Evolutionary conservation across 2,113 vertebrate genomes (phyloP), one percentile per base, ranked within the genome.

Genomic region (Rhabdornis inornatus): DNA sequence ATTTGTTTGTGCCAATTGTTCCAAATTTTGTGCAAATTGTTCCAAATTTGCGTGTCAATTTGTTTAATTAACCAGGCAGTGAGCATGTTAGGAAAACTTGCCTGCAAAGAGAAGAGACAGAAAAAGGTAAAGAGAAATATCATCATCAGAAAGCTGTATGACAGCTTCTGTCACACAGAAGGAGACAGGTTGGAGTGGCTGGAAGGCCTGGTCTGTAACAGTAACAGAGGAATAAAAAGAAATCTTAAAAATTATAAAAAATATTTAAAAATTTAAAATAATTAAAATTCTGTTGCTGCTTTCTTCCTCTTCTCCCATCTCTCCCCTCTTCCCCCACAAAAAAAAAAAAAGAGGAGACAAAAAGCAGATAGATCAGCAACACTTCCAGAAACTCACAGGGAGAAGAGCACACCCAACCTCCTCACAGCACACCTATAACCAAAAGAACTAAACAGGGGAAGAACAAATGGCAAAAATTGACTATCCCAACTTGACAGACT

Each of bases 291-390:
- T 59, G 5, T 56, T 44, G 19, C 24, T 5, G 2, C 20, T 78
- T 21, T 88, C 33, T 21, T 84, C 6, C 9, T 86, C 25, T 59
- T 69, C 53, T 89, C 23, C 27, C 22, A 59, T 49, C 12, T 44
- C 15, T 63, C 10, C 11, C 11, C 13, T 44, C 21, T 64, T 1
- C 4, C 12, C 15, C 6, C 13, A 4, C 4, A 71, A 57, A 66
- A 31, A 37, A 37, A 25, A 20, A 30, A n/a, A 35, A 28, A 7
- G 0, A 68, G 1, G 1, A 1, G 25, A 11, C 31, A n/a, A 59
- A 35, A 94, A 50, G 31, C 60, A 84, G 53, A 25, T 9, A 15
- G 14, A 61, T 47, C 28, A 74, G 22, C 33, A 47, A 23, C 27
- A 17, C 27, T 61, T 77, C n/a, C 28, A 52, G 39, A 68, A 75